Evolutionary conservation across 1,140 invertebrate genomes (phyloP), one percentile per base, ranked within the genome.

Genomic region (Dinothrombium tinctorium): DNA sequence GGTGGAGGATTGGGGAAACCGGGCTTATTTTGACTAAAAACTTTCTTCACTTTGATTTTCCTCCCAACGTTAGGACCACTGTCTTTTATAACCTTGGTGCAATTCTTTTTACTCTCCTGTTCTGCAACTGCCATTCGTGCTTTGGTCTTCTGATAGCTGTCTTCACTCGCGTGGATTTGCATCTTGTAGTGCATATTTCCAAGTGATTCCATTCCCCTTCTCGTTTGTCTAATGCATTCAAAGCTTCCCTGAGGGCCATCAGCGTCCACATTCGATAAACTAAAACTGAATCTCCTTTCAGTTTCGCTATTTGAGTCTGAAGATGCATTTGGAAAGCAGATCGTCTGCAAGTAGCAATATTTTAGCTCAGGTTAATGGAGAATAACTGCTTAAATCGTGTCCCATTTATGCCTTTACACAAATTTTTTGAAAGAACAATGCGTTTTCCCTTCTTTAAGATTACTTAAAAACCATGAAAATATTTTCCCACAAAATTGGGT

Each of bases 91-190:
- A 82, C 80, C 55, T 80, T 73, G 50, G 82, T 80, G 60, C 78
- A 87, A 66, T 82, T 82, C 58, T 79, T 84, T 62, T 87, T 84
- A 56, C 73, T 77, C 58, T 80, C 78, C 56, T 81, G 73, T 56
- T 87, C 80, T 37, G 72, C 77, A 33, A 71, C 72, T 43, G 76
- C 78, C 77, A 90, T 84, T 49, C 79, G 71, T 56, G 76, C 72
- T 59, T 74, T 70, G 47, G 84, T 90, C 41, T 73, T 72, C 60
- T 84, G 79, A 58, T 89, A 90, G 41, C 86, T 76, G 62, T 92
- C 83, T 56, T 90, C 84, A 49, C 84, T 89, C 48, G 84, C 84
- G 55, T 78, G 75, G 46, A 90, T 74, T 40, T 76, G 71, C 69
- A 90, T 80, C 55, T 77, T 78, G 53, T 72, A 68, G 40, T 74